Conservation (phyloP, 2,113 vertebrate genomes). For the Stegostoma tigrinum region DNA sequence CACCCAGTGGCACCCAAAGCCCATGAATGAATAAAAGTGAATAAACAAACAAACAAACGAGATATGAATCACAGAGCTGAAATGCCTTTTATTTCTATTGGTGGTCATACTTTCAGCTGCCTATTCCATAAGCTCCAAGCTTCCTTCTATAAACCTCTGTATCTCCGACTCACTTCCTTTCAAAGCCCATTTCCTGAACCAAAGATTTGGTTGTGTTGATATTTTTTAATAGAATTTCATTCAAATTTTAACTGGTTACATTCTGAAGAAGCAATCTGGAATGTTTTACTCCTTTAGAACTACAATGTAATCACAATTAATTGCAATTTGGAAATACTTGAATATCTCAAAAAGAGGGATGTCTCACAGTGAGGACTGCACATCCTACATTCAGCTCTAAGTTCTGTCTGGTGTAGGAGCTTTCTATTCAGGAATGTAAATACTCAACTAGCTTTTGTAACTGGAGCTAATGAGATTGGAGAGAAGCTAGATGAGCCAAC, state of each 20-base stretch:
- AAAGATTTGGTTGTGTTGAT: neutral
- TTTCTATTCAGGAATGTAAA: neutral
- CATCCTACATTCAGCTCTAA: neutral
- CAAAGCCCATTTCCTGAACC: neutral
- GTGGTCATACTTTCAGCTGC: neutral
- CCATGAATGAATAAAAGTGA: too few species aligned
- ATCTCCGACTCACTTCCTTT: neutral
- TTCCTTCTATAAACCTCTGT: neutral
- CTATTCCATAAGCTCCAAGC: neutral
- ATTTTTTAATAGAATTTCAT: neutral
- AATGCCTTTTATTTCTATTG: neutral
- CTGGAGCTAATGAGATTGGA: neutral
- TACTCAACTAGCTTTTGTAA: neutral
- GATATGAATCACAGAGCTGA: neutral
- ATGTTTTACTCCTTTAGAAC: neutral
- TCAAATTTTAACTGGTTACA: neutral
- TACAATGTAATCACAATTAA: too few species aligned
- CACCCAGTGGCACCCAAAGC: too few species aligned
- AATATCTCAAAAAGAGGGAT: neutral
- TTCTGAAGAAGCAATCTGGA: neutral
- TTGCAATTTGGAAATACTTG: neutral
- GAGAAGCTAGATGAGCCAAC: neutral
- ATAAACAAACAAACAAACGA: too few species aligned
- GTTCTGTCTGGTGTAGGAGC: neutral
- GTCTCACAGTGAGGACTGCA: neutral